Base-by-base conservation (phyloP, 2,113 vertebrate genomes). In the Hipposideros armiger region DNA sequence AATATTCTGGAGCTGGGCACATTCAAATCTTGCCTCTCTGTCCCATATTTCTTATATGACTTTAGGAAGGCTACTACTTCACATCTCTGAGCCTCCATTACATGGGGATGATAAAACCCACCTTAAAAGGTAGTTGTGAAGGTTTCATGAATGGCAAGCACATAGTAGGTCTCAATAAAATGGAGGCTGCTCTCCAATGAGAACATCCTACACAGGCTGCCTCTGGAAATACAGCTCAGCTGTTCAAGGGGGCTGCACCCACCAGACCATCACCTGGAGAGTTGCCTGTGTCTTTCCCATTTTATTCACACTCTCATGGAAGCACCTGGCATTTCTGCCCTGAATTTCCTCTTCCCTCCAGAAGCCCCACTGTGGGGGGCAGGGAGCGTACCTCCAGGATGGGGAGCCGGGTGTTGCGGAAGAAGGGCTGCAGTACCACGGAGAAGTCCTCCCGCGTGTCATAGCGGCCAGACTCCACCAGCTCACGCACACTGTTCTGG, bases 381-480 rank as follows among this genome's bases (percentile, higher is more conserved):
- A 28, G 74, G 47, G 32, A 42, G 20, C 85, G 2, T 98, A 99
- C 99, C 98, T 98, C 92, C 93, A 97, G 95, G 66, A 95, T 5
- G 4, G 99, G 98, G 24, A 99, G 95, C 72, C 10, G 16, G 64
- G 98, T 0, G 42, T 98, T 97, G 30, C 81, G 97, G 36, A 99
- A 89, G 90, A 99, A 99, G 26, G 99, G 98, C 97, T 99, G 99
- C 64, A 99, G 92, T 4, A 99, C 98, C 85, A 99, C 99, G 0
- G 99, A 98, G 97, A 99, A 99, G 97, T 99, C 98, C 32, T 99
- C 94, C 17, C 95, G 97, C 0, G 98, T 99, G 95, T 99, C 99
- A 0, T 99, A 99, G 24, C 98, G 98, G 28, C 99, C 99, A 1
- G 98, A 99, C 60, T 99, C 98, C 58, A 99, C 94, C 15, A 99